Base-by-base conservation (phyloP, 2,888 invertebrate genomes). In the Aplocera efformata region DNA sequence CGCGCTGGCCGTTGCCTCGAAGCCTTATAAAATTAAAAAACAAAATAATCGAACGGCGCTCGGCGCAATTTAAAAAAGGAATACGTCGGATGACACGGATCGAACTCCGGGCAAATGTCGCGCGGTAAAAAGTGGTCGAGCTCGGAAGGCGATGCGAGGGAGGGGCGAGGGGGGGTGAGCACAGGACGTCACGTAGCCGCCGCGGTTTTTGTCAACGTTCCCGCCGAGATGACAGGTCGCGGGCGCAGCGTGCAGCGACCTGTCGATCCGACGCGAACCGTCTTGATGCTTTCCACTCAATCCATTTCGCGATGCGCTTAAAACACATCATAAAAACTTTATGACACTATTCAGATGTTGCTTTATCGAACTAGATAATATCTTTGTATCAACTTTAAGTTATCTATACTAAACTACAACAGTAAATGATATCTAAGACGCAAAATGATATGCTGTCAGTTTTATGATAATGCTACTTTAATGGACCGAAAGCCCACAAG, bases 41-140 rank as follows among this genome's bases (percentile, higher is more conserved):
- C 68, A 79, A 83, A 79, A 78, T 78, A 82, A 82, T 79, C 77
- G 78, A 82, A 74, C 71, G 64, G 58, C 48, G 44, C 48, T 50
- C 73, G 76, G 75, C 77, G 83, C 82, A 85, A 83, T 85, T 85
- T 80, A 80, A 85, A 86, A 88, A 85, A 88, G 84, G 82, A 85
- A 84, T 84, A 85, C 79, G 86, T 83, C 84, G 80, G 83, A 85
- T 86, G 88, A 88, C 88, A 88, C 82, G 86, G 86, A 84, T 85
- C 86, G 88, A 88, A 88, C 88, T 86, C 88, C 81, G 86, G 88
- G 88, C 86, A 86, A 88, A 88, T 88, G 88, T 86, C 88, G 88
- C 86, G 82, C 79, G 73, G 79, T 86, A 86, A 88, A 88, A 88
- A 88, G 85, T 83, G 80, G 88, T 86, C 80, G 75, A 72, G 71